Evolutionary conservation across 2,888 invertebrate genomes (phyloP), one percentile per base, ranked within the genome.

Genomic region (Andrena dorsata): DNA sequence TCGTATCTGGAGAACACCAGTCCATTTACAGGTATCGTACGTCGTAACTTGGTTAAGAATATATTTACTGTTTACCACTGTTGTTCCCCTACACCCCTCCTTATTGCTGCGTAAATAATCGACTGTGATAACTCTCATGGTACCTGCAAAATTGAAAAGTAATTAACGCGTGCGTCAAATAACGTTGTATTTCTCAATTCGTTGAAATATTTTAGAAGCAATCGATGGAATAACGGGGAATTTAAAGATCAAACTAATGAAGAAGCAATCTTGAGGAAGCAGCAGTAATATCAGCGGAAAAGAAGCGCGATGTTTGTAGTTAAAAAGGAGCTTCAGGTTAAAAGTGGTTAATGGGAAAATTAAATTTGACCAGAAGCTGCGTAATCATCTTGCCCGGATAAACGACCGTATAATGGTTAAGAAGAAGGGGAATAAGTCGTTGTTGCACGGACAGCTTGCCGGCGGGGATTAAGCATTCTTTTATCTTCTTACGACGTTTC

Each of bases 401-500:
- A 90, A 88, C 88, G 87, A 88, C 86, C 89, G 86, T 89, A 5
- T 41, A 90, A 90, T 87, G 89, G 85, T 88, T 70, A 84, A 86
- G 87, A 85, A 84, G 68, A 32, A 71, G 72, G 76, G 77, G 71
- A 81, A 78, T 53, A 76, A 79, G 70, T 72, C 75, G 63, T 79
- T 84, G 68, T 83, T 77, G 78, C 75, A 69, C 88, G 84, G 86
- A 81, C 86, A 83, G 83, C 82, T 87, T 89, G 91, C 90, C 91
- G 84, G 83, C 84, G 88, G 85, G 89, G 92, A 92, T 92, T 90
- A 91, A 90, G 86, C 84, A 89, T 90, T 91, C 90, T 91, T 92
- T 92, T 91, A 90, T 91, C 91, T 91, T 91, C 82, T 89, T 86
- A 85, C 87, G 85, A 80, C 75, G 76, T 88, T 90, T 90, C 83